A percentile compares a stretch with the other conserved stretches of the same genome.
Evolutionary conservation across 1,140 invertebrate genomes (phyloP).

Genomic region (Orius insidiosus): DNA sequence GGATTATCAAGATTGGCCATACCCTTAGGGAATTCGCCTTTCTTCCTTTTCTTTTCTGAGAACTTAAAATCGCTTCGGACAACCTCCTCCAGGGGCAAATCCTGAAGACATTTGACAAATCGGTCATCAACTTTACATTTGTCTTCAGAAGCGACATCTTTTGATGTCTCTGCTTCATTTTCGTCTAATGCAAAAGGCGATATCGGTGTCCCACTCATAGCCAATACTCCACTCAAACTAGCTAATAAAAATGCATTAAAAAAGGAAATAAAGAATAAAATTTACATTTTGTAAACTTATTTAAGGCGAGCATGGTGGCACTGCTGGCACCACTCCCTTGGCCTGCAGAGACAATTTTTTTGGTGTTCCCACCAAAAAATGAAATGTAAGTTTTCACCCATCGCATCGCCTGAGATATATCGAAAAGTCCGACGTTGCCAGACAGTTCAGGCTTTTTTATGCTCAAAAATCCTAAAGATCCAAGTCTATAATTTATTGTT

Average conservation of each 20-base stretch:
- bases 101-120: conserved; percentile 38
- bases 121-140: conserved; percentile 34
- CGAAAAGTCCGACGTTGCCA: conserved; percentile 51
- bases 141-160: conserved; percentile 31
- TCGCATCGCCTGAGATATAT: conserved; percentile 42
- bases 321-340: conserved; percentile 49
- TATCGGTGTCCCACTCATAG: conserved; percentile 46
- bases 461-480: conserved; percentile 47
- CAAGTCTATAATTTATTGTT: conserved; percentile 59
- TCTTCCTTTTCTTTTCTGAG: conserved; percentile 22
- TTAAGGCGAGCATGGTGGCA: conserved; percentile 37
- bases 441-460: conserved; percentile 41
- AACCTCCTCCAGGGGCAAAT: conserved; percentile 27
- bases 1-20: conserved; percentile 26
- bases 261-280: no score
- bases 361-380: conserved; percentile 52
- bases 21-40: conserved; percentile 31
- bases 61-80: conserved; percentile 22
- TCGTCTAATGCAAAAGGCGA: conserved; percentile 43
- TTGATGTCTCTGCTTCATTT: conserved; percentile 30
- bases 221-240: conserved; percentile 36
- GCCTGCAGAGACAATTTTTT: conserved; percentile 45
- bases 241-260: no score
- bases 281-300: conserved; percentile 17
- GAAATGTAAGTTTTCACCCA: conserved; percentile 49